phyloP scores from a whole-genome alignment of 1,140 invertebrate species.

The Calephelis nemesis region DNA sequence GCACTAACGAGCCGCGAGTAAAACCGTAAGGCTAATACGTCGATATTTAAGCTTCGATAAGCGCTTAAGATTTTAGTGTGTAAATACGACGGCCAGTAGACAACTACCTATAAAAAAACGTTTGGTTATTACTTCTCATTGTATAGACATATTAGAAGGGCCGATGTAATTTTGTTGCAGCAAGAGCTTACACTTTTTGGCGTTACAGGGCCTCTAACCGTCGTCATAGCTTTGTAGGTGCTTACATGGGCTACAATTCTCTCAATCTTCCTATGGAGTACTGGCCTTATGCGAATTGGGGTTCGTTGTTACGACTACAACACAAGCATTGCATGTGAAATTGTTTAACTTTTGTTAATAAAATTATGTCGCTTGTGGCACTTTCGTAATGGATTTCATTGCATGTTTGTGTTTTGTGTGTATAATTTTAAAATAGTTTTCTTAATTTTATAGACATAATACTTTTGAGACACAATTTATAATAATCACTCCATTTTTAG shows the following conservation, averaged over 20 bases:
- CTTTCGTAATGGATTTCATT: neutral
- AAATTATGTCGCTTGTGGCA: neutral
- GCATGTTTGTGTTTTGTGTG: conserved; percentile 2
- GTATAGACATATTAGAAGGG: conserved; percentile 50
- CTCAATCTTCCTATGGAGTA: conserved; percentile 78
- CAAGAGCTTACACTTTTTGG: conserved; percentile 79
- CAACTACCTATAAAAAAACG: too few species aligned
- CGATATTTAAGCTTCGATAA: too few species aligned
- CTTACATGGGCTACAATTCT: conserved; percentile 79
- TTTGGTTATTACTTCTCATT: too few species aligned
- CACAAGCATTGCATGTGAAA: conserved; percentile 8
- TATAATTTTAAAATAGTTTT: neutral
- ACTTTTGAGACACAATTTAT: neutral
- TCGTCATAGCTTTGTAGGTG: conserved; percentile 64
- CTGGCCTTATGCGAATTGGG: conserved; percentile 81
- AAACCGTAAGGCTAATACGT: too few species aligned
- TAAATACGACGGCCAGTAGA: too few species aligned
- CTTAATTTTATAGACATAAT: neutral
- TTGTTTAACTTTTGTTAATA: conserved; percentile 11
- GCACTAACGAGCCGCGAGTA: too few species aligned
- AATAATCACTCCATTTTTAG: neutral
- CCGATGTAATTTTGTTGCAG: conserved; percentile 74
- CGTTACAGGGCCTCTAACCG: conserved; percentile 73
- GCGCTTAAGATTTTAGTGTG: too few species aligned
- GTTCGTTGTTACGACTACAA: conserved; percentile 69